phyloP scores from a whole-genome alignment of 2,797 vertebrate genomes.

The Glyptemys insculpta region DNA sequence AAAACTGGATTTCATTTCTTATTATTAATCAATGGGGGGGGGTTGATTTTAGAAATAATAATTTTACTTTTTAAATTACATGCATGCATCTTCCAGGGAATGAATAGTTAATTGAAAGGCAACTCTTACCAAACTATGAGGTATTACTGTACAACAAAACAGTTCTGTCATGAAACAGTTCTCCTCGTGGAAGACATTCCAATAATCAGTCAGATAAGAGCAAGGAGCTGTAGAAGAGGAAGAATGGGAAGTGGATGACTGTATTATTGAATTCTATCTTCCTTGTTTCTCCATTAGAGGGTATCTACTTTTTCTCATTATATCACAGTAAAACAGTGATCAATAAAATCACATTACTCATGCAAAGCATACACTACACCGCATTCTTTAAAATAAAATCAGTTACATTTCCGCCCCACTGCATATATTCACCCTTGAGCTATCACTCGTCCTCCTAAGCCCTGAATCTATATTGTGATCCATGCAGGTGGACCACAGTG shows the following conservation, averaged over 20 bases:
- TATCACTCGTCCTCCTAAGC: not conserved
- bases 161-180: not conserved
- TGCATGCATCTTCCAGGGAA: not conserved
- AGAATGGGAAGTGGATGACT: not conserved
- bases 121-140: not conserved
- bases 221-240: not conserved
- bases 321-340: not conserved
- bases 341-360: not conserved
- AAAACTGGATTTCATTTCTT: not conserved
- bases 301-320: not conserved
- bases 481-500: rapidly evolving
- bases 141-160: not conserved
- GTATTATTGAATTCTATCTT: not conserved
- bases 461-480: not conserved
- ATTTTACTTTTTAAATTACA: not conserved
- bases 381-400: not conserved
- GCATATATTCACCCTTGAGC: not conserved
- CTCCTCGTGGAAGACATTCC: not conserved
- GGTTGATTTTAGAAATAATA: conserved; percentile 1
- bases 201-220: not conserved
- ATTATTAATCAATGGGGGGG: not conserved
- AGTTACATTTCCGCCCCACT: not conserved
- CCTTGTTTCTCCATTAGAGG: not conserved
- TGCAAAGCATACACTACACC: not conserved
- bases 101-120: not conserved